Evolutionary conservation across 1,140 invertebrate genomes (phyloP).

Genomic region (Reticulitermes speratus): DNA sequence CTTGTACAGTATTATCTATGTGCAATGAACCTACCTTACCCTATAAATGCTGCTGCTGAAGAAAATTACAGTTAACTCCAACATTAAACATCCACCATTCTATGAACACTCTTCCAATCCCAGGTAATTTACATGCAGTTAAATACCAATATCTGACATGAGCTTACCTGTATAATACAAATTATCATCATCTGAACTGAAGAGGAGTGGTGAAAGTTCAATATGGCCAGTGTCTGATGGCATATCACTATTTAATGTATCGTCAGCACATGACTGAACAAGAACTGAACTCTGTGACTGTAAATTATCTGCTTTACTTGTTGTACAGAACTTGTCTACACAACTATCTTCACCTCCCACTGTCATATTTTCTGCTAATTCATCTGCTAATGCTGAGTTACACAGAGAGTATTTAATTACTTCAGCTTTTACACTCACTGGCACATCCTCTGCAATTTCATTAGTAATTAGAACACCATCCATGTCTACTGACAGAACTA

Average conservation of each 20-base stretch:
- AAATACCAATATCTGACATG: too few relatives aligned
- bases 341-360: neutral
- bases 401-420: neutral
- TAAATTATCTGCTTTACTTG: neutral
- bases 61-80: too few relatives aligned
- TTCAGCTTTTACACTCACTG: neutral
- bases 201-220: constrained; percentile 22
- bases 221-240: neutral
- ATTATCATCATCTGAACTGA: constrained; percentile 25
- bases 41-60: too few relatives aligned
- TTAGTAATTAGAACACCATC: neutral
- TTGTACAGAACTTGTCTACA: neutral
- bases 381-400: neutral
- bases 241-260: neutral
- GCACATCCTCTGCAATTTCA: neutral
- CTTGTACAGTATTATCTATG: too few relatives aligned
- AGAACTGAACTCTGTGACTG: neutral
- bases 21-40: too few relatives aligned
- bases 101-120: too few relatives aligned
- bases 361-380: neutral
- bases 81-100: too few relatives aligned
- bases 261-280: neutral
- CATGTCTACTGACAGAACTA: neutral
- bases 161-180: neutral
- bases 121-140: too few relatives aligned